These are phyloP conservation scores for Pristionchus fissidentatus DNA, from an alignment of 2,888 invertebrate species.

Conservation along the genomic window DNA sequence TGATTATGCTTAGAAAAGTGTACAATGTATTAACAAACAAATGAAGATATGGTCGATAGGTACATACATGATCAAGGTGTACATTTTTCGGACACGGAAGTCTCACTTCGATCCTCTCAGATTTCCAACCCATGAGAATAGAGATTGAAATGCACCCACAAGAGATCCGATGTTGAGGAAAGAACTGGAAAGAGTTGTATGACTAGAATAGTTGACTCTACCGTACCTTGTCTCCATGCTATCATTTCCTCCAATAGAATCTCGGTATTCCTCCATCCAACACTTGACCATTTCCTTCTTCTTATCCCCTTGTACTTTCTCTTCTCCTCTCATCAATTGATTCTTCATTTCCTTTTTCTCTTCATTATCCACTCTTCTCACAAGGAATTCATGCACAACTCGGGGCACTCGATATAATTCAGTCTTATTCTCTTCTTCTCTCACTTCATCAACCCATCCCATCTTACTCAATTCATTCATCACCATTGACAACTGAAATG, in stretches of 20 bases:
- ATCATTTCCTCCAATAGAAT: background rate
- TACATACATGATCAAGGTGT: background rate
- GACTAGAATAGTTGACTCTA: background rate
- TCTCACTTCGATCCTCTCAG: background rate
- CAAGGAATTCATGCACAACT: slow-evolving; percentile 33
- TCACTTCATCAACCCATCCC: slow-evolving; percentile 38
- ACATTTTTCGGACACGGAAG: background rate
- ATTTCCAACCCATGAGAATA: slow-evolving; percentile 22
- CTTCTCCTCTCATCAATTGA: slow-evolving; percentile 31
- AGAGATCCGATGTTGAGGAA: background rate
- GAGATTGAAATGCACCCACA: background rate
- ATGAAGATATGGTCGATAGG: background rate
- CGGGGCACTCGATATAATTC: slow-evolving; percentile 5
- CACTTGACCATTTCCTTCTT: background rate
- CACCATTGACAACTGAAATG: slow-evolving; percentile 20
- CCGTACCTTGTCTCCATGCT: too few relatives aligned
- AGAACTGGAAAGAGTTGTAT: background rate
- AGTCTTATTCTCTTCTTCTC: background rate
- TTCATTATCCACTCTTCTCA: background rate
- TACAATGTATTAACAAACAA: slow-evolving; percentile 8
- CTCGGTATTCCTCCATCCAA: slow-evolving; percentile 1
- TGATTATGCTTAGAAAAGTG: slow-evolving; percentile 21
- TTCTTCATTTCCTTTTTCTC: slow-evolving; percentile 21
- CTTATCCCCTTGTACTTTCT: background rate
- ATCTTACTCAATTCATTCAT: slow-evolving; percentile 13